These are phyloP conservation scores for Heteromurus nitidus DNA, from an alignment of 2,888 invertebrate genomes.

Conservation along the genomic window DNA sequence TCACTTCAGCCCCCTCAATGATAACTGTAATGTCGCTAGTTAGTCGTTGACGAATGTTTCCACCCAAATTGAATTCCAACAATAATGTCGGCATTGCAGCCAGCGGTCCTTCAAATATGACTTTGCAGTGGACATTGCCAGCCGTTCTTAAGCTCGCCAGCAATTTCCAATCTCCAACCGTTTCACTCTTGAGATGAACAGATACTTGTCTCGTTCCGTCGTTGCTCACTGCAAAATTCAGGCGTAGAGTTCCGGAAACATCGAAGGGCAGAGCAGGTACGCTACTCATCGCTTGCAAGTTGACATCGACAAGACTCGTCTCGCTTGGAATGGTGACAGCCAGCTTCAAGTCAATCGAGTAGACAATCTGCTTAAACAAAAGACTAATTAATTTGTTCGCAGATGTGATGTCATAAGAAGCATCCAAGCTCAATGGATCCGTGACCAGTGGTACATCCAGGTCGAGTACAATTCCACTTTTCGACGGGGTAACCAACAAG, in stretches of 20 bases:
- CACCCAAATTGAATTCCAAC: constrained; percentile 59
- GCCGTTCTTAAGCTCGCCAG: constrained; percentile 60
- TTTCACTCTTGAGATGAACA: constrained; percentile 59
- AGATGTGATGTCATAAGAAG: constrained; percentile 62
- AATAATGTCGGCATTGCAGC: constrained; percentile 23
- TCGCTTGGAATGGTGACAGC: constrained; percentile 61
- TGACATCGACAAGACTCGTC: constrained; percentile 65
- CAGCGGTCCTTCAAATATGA: constrained; percentile 61
- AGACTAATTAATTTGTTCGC: constrained; percentile 53
- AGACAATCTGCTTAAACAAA: constrained; percentile 65
- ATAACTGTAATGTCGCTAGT: constrained; percentile 56
- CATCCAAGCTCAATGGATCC: constrained; percentile 64
- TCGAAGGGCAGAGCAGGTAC: constrained; percentile 67
- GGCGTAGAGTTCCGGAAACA: constrained; percentile 67
- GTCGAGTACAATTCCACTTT: constrained; percentile 51
- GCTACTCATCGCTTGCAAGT: constrained; percentile 68
- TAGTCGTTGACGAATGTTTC: constrained; percentile 58
- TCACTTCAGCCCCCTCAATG: constrained; percentile 40
- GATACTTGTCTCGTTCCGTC: constrained; percentile 68
- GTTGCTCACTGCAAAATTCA: constrained; percentile 62
- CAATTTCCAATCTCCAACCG: constrained; percentile 71
- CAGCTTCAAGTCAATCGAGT: constrained; percentile 63
- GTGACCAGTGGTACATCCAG: constrained; percentile 64
- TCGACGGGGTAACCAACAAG: constrained; percentile 54
- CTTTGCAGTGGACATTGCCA: constrained; percentile 56